A percentile compares a stretch with the other conserved stretches of the same genome.
Conservation (phyloP, 2,888 invertebrate genomes). For the Tipula confusa region DNA sequence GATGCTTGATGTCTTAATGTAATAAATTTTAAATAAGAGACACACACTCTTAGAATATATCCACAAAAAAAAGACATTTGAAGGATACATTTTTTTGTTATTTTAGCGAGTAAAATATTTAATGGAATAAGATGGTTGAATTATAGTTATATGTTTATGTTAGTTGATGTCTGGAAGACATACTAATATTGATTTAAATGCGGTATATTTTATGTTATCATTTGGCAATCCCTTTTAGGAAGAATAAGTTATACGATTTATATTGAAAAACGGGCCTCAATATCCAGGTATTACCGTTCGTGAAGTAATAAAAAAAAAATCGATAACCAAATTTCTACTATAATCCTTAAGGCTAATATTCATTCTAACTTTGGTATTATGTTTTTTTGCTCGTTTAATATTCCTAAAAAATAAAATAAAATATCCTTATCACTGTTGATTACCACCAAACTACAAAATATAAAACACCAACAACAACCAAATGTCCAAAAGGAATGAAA, state of each 20-base stretch:
- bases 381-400: not conserved
- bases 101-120: too few relatives aligned
- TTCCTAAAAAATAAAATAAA: not conserved
- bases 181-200: not conserved
- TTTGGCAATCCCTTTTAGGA: not conserved
- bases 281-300: not conserved
- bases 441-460: not conserved
- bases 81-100: not conserved
- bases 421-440: not conserved
- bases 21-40: not conserved
- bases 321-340: not conserved
- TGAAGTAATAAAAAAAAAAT: not conserved
- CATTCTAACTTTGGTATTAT: not conserved
- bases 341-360: not conserved
- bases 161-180: not conserved
- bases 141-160: not conserved
- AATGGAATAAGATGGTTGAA: not conserved
- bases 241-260: not conserved
- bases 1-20: not conserved
- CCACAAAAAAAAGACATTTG: not conserved
- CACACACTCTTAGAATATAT: too few relatives aligned
- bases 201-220: not conserved
- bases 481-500: not conserved
- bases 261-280: not conserved
- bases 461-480: not conserved